Evolutionary conservation across 2,113 vertebrate genomes (phyloP), one percentile per base, ranked within the genome.

Genomic region (Cinclus cinclus): DNA sequence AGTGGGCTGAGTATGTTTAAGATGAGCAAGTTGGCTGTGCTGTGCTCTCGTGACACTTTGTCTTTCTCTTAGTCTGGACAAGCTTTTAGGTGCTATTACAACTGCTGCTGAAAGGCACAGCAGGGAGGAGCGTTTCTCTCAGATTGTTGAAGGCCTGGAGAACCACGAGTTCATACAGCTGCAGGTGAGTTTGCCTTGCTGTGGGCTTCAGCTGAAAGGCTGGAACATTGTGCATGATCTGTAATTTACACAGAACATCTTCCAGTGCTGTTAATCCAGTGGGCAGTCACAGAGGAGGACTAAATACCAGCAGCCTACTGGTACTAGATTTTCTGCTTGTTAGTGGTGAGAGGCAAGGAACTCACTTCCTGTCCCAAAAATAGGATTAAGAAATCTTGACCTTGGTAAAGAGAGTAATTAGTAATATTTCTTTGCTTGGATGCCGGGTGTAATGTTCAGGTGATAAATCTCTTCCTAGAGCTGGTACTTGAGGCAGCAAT

Each of bases 151-250:
- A 94, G 99, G 99, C 83, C 96, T 99, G 95, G 98, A 99, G 97
- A 99, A 99, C 97, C 99, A 99, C 2, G 99, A 99, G 95, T 98
- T 98, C 70, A 98, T 99, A 88, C 99, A 99, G 75, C 98, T 99
- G 86, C 99, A 99, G 99, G 99, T 99, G 42, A 77, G 97, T 81
- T 49, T 64, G 13, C 13, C 16, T 87, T 82, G 69, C 15, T 42
- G 5, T n/a, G 19, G 39, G 16, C 25, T 79, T 20, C 23, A 60
- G 31, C 12, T 41, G 4, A 52, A 74, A 15, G 59, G 10, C 7
- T 70, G 13, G 12, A 49, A 21, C 16, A 4, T 30, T 8, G 1
- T 14, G 9, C 14, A 23, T 33, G 10, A 31, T 6, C 46, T 35
- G 8, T 22, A 33, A 24, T 37, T 75, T 46, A 35, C 21, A 35